Evolutionary conservation across 2,113 vertebrate genomes (phyloP).

Genomic region (Saccopteryx bilineata): DNA sequence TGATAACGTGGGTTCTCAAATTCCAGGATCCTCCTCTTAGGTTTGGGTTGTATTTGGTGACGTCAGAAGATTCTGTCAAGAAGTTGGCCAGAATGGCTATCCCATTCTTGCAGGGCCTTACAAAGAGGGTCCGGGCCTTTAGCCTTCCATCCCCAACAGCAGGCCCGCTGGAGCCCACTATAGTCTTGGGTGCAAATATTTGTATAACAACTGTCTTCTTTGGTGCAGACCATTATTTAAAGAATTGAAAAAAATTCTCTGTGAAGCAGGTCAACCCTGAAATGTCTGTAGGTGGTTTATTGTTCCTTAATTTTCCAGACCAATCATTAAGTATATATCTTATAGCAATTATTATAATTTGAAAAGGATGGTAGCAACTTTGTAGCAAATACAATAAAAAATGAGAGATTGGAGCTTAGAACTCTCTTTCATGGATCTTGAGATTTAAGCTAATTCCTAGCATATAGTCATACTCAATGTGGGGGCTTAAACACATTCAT

Average conservation of each 20-base stretch:
- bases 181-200: neutral
- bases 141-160: too few relatives aligned
- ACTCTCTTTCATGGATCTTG: neutral
- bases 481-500: constrained; percentile 1
- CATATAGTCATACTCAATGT: neutral
- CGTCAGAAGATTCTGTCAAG: constrained; percentile 92
- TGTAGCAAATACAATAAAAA: neutral
- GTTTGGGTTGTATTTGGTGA: constrained; percentile 93
- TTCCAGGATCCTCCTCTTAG: constrained; percentile 96
- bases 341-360: constrained; percentile 6
- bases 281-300: neutral
- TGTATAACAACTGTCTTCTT: neutral
- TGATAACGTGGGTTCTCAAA: constrained; percentile 91
- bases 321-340: neutral
- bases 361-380: neutral
- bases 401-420: constrained; percentile 33
- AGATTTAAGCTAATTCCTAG: neutral
- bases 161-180: neutral
- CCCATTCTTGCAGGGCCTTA: constrained; percentile 89
- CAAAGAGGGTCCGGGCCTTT: neutral
- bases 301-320: neutral
- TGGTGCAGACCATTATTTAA: neutral
- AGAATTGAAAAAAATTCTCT: neutral
- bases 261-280: neutral
- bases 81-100: constrained; percentile 95